These are phyloP conservation scores for Nothura maculosa DNA, from an alignment of 2,797 vertebrate species.

Conservation along the genomic window DNA sequence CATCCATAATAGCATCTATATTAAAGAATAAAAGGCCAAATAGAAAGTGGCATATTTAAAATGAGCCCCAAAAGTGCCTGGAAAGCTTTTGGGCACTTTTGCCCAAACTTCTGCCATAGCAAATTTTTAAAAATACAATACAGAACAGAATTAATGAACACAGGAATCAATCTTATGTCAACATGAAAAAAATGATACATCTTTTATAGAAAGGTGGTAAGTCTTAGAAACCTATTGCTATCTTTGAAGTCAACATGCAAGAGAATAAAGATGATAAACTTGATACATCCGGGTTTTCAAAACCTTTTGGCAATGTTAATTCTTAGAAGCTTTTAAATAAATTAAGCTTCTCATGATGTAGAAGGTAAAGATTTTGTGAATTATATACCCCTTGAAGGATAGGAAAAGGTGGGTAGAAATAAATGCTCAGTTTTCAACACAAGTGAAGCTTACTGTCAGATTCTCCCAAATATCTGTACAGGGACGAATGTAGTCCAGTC, in stretches of 20 bases:
- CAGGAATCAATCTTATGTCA: neutral
- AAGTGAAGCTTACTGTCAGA: neutral
- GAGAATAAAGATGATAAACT: neutral
- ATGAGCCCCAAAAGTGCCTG: neutral
- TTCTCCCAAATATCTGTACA: neutral
- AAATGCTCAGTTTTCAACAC: neutral
- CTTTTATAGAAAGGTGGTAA: neutral
- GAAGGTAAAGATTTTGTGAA: neutral
- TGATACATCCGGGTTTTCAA: neutral
- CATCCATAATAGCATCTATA: neutral
- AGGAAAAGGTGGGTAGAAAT: neutral
- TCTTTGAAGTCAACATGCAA: neutral
- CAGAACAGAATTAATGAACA: neutral
- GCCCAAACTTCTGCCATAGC: neutral
- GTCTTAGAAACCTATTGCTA: neutral
- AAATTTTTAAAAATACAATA: neutral
- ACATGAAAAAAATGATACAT: neutral
- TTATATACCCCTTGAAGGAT: neutral
- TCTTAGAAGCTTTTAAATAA: neutral
- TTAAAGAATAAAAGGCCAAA: neutral
- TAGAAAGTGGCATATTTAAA: neutral
- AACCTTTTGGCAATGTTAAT: neutral
- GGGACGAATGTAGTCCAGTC: neutral
- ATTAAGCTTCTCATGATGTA: neutral
- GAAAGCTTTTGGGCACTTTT: no score